Percentiles rank a stretch among this genome's conserved stretches.
These are phyloP conservation scores for Vesta saturnalis DNA, from an alignment of 2,888 invertebrate genomes.

Conservation along the genomic window DNA sequence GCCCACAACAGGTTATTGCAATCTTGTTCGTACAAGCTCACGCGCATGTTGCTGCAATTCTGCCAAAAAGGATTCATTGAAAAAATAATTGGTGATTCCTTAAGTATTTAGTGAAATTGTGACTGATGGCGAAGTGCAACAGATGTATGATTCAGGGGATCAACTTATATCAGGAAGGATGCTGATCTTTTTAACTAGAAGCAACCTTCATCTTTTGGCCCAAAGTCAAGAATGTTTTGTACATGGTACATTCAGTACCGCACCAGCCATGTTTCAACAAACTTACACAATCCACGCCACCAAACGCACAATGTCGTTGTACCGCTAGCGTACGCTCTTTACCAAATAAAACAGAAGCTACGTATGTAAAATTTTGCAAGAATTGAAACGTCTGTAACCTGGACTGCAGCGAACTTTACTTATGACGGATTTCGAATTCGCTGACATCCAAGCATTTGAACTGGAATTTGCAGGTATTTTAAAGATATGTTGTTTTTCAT, in stretches of 20 bases:
- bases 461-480: no score
- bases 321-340: neutral
- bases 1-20: neutral
- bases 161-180: no score
- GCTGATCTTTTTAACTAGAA: no score
- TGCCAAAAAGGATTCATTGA: neutral
- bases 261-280: no score
- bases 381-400: neutral
- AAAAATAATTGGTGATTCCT: neutral
- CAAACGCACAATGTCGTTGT: no score
- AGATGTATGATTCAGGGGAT: neutral
- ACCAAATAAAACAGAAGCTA: neutral
- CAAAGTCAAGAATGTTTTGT: neutral
- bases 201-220: no score
- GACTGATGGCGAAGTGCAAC: neutral
- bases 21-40: neutral
- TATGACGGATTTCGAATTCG: neutral
- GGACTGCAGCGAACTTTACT: no score
- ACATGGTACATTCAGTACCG: neutral
- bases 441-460: neutral
- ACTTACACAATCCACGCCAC: no score
- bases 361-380: neutral
- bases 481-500: no score
- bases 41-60: neutral
- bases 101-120: neutral